Base-by-base conservation (phyloP, 2,797 vertebrate species). In the Muraenolepis orangiensis region DNA sequence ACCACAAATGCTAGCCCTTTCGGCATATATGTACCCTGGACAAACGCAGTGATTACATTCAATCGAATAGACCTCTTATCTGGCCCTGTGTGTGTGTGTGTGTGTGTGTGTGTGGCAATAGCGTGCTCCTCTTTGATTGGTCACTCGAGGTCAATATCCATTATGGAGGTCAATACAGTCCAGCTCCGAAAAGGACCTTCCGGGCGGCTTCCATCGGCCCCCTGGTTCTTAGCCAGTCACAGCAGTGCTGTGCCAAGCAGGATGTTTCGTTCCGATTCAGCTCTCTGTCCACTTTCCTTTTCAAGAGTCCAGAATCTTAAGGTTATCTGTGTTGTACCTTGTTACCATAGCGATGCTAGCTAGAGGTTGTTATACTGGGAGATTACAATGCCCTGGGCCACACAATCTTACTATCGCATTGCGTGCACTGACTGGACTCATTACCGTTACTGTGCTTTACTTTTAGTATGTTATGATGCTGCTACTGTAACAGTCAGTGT, bases 1-100 rank as follows among this genome's bases (percentile, higher is more conserved):
- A 70, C 70, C 83, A 83, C 68, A 81, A 78, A 78, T 71, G 75
- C 51, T 72, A 57, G 74, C 66, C 73, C 80, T 82, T 40, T 11
- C 40, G 11, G 11, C 70, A 30, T 20, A 29, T 74, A 36, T 57
- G 51, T 57, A 34, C 32, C 51, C 20, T 0, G 18, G 51, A 18
- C 6, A 57, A 57, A 57, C 8, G n/a, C 2, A n/a, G 23, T 57
- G n/a, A 57, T 57, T n/a, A 10, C 4, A n/a, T 2, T 57, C n/a
- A 57, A 57, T 57, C 6, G 6, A 57, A n/a, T n/a, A 57, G 20
- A 6, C n/a, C 42, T 20, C 46, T 14, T 57, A 6, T n/a, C 46
- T 57, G 46, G 46, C 46, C 46, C n/a, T n/a, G n/a, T n/a, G n/a
- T n/a, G n/a, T n/a, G n/a, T n/a, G n/a, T n/a, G n/a, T n/a, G n/a